phyloP scores from a whole-genome alignment of 2,888 invertebrate genomes.

The Himalopsyche kuldschensis region DNA sequence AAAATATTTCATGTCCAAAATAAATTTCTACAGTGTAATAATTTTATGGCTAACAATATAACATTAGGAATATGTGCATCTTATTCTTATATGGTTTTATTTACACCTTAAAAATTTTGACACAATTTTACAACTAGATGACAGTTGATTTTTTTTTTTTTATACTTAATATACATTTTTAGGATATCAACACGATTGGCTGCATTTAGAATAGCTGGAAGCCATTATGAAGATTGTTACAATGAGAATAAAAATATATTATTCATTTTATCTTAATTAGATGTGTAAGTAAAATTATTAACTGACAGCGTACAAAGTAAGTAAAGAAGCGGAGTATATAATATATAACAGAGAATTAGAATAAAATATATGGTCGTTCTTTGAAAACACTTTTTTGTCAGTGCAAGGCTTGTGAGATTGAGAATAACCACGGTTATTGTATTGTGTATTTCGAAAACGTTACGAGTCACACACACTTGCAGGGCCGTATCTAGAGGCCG shows the following conservation, averaged over 20 bases:
- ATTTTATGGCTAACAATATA: neutral
- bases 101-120: neutral
- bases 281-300: too few relatives aligned
- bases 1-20: constrained; percentile 1
- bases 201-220: neutral
- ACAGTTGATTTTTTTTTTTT: neutral
- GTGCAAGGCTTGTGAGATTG: too few relatives aligned
- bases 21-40: neutral
- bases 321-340: too few relatives aligned
- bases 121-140: constrained; percentile 1
- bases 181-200: neutral
- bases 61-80: neutral
- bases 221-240: neutral
- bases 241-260: neutral
- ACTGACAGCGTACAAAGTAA: too few relatives aligned
- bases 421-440: too few relatives aligned
- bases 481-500: too few relatives aligned
- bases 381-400: too few relatives aligned
- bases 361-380: too few relatives aligned
- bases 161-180: neutral
- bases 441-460: too few relatives aligned
- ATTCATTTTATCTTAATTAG: too few relatives aligned
- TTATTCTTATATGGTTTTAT: neutral
- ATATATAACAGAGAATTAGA: too few relatives aligned
- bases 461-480: too few relatives aligned